These are phyloP conservation scores for Dicerorhinus sumatrensis DNA, from an alignment of 2,113 vertebrate species.

Conservation along the genomic window DNA sequence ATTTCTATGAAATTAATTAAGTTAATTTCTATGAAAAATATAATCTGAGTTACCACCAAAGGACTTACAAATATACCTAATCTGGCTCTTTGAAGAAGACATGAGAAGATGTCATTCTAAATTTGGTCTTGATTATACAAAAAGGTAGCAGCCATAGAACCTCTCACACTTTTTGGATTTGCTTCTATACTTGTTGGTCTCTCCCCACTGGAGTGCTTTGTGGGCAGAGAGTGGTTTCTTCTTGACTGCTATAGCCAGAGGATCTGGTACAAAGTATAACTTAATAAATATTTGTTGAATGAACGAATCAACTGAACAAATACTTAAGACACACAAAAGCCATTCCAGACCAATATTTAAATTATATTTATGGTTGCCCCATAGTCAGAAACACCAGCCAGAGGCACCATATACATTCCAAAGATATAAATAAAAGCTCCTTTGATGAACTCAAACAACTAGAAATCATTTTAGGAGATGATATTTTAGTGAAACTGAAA, in stretches of 20 bases:
- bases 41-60: not conserved
- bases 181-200: not conserved
- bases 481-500: not conserved
- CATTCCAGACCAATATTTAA: not conserved
- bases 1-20: not conserved
- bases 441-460: not conserved
- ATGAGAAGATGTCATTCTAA: not conserved
- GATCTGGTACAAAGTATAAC: not conserved
- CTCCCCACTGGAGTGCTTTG: not conserved
- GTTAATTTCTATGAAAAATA: slow-evolving; percentile 9
- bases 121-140: not conserved
- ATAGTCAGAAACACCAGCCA: not conserved
- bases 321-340: not conserved
- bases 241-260: not conserved
- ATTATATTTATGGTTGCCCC: not conserved
- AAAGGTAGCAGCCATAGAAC: not conserved
- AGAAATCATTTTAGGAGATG: slow-evolving; percentile 1
- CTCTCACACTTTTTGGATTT: not conserved
- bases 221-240: not conserved
- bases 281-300: slow-evolving; percentile 6
- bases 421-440: not conserved
- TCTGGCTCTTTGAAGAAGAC: not conserved
- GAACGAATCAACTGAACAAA: not conserved
- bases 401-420: not conserved
- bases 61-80: not conserved